A percentile compares a stretch with the other conserved stretches of the same genome.
phyloP scores from a whole-genome alignment of 2,888 invertebrate genomes.

The Deroplatys truncata region DNA sequence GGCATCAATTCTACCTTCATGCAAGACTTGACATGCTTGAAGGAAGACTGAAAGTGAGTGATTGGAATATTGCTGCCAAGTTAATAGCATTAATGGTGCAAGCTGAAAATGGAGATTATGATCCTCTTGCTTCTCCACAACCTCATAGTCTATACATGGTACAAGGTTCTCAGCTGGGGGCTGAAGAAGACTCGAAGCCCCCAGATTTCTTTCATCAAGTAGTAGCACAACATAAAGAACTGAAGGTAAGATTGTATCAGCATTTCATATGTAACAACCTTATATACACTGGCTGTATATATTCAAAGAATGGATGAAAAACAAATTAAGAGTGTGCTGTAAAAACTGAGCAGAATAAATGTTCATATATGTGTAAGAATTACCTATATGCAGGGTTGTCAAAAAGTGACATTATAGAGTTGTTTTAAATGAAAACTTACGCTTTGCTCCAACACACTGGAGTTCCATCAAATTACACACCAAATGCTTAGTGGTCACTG shows the following conservation, averaged over 20 bases:
- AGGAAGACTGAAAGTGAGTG: slow-evolving; percentile 65
- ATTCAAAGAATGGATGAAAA: too few species aligned
- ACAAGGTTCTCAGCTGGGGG: slow-evolving; percentile 57
- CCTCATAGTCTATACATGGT: neutral
- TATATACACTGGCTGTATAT: too few species aligned
- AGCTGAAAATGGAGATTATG: slow-evolving; percentile 68
- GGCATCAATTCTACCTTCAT: slow-evolving; percentile 80
- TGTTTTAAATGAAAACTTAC: too few species aligned
- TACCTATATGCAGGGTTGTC: too few species aligned
- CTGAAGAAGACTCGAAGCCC: slow-evolving; percentile 53
- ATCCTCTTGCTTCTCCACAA: slow-evolving; percentile 43
- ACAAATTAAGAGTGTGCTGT: too few species aligned
- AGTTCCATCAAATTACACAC: too few species aligned
- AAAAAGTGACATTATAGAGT: too few species aligned
- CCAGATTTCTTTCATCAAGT: slow-evolving; percentile 60
- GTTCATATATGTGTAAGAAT: too few species aligned
- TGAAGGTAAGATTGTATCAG: slow-evolving; percentile 41
- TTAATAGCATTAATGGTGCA: slow-evolving; percentile 75
- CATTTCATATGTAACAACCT: too few species aligned
- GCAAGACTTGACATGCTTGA: slow-evolving; percentile 72
- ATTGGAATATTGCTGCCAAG: slow-evolving; percentile 64
- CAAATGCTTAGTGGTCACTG: too few species aligned
- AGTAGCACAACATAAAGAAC: slow-evolving; percentile 59
- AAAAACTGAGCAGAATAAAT: too few species aligned
- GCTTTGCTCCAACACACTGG: too few species aligned